These are phyloP conservation scores for Pampusana beccarii DNA, from an alignment of 2,113 vertebrate genomes.

Conservation along the genomic window DNA sequence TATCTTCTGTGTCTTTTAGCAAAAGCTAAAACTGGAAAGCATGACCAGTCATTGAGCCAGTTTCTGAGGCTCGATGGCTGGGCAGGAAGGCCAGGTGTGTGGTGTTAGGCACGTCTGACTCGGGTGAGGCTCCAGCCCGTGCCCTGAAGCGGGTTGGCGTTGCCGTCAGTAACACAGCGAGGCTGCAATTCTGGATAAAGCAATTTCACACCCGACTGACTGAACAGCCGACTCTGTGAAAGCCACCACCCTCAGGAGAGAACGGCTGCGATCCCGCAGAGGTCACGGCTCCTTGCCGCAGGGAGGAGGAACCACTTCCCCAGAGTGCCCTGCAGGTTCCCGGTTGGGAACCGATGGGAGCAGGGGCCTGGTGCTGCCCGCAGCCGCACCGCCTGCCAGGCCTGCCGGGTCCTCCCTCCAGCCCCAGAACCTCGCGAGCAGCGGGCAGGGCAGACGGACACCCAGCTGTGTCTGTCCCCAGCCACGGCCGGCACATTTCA, in stretches of 20 bases:
- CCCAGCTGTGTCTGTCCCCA: too few relatives aligned
- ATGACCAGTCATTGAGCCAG: not conserved
- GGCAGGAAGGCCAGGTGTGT: too few relatives aligned
- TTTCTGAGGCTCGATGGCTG: not conserved
- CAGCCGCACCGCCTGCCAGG: not conserved
- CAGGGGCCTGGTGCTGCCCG: not conserved
- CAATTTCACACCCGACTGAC: not conserved
- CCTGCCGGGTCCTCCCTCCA: not conserved
- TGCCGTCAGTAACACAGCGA: not conserved
- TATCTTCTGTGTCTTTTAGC: not conserved
- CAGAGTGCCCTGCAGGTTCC: not conserved
- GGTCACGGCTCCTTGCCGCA: not conserved
- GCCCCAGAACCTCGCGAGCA: not conserved
- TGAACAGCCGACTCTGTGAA: not conserved
- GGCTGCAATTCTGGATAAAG: not conserved
- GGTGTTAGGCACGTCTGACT: not conserved
- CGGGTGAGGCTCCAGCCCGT: not conserved
- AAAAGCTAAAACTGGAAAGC: not conserved
- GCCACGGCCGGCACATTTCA: not conserved
- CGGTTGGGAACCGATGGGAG: not conserved
- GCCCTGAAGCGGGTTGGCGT: not conserved
- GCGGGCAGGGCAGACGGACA: not conserved
- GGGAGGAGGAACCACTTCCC: not conserved
- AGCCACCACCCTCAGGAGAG: not conserved
- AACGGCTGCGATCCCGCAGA: not conserved